phyloP scores from a whole-genome alignment of 30 jellyfish, hydroid and myxozoan genomes.

The Chrysaora quinquecirrha region DNA sequence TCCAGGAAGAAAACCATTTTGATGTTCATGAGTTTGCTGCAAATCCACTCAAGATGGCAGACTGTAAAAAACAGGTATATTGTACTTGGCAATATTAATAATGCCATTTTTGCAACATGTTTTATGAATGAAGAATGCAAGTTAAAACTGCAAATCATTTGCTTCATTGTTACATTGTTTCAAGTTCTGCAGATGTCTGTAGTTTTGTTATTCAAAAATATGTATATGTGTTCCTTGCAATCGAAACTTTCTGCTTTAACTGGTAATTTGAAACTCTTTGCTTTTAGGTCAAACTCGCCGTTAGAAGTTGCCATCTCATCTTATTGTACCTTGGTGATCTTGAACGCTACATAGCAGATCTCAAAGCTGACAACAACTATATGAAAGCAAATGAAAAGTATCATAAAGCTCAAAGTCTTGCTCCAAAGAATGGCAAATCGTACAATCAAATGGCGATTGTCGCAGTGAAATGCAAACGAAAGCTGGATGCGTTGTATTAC shows the following conservation, averaged over 20 bases:
- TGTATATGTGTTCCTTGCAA: too few relatives aligned
- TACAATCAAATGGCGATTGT: constrained; percentile 94
- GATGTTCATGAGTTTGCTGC: constrained; percentile 45
- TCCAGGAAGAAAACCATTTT: constrained; percentile 76
- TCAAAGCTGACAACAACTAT: constrained; percentile 70
- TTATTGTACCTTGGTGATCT: constrained; percentile 82
- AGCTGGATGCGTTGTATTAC: constrained; percentile 94
- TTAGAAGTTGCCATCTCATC: constrained; percentile 89
- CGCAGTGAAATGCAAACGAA: constrained; percentile 82
- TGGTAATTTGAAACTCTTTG: too few relatives aligned
- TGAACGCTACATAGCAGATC: constrained; percentile 86
- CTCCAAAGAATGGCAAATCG: constrained; percentile 95
- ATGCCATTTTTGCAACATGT: too few relatives aligned
- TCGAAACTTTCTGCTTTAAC: too few relatives aligned
- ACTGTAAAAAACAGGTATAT: constrained; percentile 85
- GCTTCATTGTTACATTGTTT: too few relatives aligned
- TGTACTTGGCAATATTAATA: too few relatives aligned
- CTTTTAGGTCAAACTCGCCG: constrained; percentile 79
- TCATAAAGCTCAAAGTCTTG: constrained; percentile 77
- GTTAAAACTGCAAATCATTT: too few relatives aligned
- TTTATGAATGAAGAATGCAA: too few relatives aligned
- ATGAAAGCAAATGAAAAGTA: constrained; percentile 74
- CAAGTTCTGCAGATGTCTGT: too few relatives aligned
- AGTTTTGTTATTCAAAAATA: too few relatives aligned
- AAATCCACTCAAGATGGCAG: constrained; percentile 69